Percentiles rank a stretch among this genome's conserved stretches.
Conservation (phyloP, 1,140 invertebrate species). For the Drosophila ficusphila region DNA sequence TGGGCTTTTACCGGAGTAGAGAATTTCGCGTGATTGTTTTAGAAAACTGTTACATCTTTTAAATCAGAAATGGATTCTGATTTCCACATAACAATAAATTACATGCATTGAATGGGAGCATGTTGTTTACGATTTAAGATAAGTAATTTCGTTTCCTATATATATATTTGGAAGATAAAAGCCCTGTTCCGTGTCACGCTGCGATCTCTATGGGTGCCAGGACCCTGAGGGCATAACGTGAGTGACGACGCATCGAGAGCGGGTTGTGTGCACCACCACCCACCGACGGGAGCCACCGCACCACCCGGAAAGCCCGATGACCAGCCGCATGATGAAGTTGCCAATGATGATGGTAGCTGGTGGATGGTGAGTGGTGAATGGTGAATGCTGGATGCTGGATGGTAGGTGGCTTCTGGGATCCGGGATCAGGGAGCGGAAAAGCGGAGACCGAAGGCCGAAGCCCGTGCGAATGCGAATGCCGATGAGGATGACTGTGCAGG, state of each 20-base stretch:
- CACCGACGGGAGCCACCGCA: background rate
- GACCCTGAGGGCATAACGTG: conserved; percentile 28
- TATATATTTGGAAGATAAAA: background rate
- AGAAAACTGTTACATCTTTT: background rate
- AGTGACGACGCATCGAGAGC: conserved; percentile 27
- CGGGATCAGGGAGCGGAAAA: conserved; percentile 2
- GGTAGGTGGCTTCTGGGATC: no score
- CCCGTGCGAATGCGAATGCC: conserved; percentile 13
- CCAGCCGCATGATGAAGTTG: conserved; percentile 73
- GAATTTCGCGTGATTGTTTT: conserved; percentile 11
- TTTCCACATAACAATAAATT: no score
- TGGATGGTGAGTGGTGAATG: background rate
- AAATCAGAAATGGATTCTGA: no score
- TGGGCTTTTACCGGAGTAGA: conserved; percentile 1
- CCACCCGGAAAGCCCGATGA: conserved; percentile 24
- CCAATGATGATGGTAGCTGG: conserved; percentile 63
- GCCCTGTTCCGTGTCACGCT: conserved; percentile 17
- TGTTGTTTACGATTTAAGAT: background rate
- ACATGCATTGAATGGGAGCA: no score
- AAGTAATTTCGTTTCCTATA: no score
- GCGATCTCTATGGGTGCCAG: background rate
- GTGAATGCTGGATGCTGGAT: background rate
- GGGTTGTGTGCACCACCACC: conserved; percentile 30
- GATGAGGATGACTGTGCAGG: conserved; percentile 64
- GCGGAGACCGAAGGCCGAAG: conserved; percentile 18